Evolutionary conservation across 2,888 invertebrate genomes (phyloP), one percentile per base, ranked within the genome.

Genomic region (Coronaproctus castanopsis): DNA sequence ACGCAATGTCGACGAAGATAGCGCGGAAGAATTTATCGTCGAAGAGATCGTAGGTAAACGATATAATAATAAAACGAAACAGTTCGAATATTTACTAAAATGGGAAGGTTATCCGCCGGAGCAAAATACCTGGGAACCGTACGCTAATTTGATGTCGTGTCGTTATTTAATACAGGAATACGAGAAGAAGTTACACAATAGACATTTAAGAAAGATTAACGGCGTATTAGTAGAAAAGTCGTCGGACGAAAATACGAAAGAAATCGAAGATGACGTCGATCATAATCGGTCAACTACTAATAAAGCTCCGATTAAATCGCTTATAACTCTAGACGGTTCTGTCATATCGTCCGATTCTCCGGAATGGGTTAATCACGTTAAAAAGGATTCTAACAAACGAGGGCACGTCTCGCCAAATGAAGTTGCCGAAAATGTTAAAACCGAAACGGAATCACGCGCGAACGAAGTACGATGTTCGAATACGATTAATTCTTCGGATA

Each of bases 11-110:
- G 36, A 36, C 14, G 36, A 36, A 36, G 36, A 36, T 8, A 36
- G 36, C 14, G 36, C 36, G 14, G 79, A 80, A 61, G 85, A 87
- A 70, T 85, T 79, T 68, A 78, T 79, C 1, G 85, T 88, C 0
- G 88, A 88, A 70, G 86, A 85, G 73, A 87, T 89, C 63, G 77
- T 87, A 54, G 87, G 87, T 24, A 87, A 87, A 71, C 76, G 88
- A 52, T 87, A 83, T 71, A 88, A 87, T 74, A 83, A 86, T 5
- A 76, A 82, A 19, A 76, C 74, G 65, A 78, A 79, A 63, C 83
- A 83, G 70, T 82, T 81, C 67, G 88, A 88, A 72, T 89, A 87
- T 72, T 75, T 87, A 67, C 78, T 89, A 56, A 89, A 88, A 71
- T 89, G 88, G 88, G 86, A 87, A 69, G 83, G 85, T 55, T 83